phyloP scores from a whole-genome alignment of 2,888 invertebrate genomes.

The Buathra laborator region DNA sequence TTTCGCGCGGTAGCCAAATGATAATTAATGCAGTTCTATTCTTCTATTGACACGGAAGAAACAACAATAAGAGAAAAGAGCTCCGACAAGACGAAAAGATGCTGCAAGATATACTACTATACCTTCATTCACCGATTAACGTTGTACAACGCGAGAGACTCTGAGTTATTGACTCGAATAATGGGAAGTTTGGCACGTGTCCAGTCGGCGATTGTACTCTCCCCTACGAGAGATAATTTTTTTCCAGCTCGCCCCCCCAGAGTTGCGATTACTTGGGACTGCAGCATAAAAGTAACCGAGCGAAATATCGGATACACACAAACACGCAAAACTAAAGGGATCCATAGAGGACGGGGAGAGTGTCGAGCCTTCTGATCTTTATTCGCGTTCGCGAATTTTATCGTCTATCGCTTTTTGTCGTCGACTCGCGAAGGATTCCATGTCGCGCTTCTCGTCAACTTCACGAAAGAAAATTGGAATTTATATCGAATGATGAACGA shows the following conservation, averaged over 20 bases:
- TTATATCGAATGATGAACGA: background rate
- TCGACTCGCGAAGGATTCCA: background rate
- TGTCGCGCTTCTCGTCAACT: background rate
- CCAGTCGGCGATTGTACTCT: conserved; percentile 14
- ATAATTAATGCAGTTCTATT: background rate
- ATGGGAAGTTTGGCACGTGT: conserved; percentile 27
- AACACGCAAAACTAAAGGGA: background rate
- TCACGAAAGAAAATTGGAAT: conserved; percentile 10
- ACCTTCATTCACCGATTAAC: conserved; percentile 58
- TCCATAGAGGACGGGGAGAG: background rate
- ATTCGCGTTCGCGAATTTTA: background rate
- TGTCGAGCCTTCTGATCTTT: conserved; percentile 13
- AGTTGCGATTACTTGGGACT: conserved; percentile 47
- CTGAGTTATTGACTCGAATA: conserved; percentile 6
- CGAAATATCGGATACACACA: background rate
- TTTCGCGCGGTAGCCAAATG: no score
- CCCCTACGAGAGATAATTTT: conserved; percentile 34
- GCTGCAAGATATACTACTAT: no score
- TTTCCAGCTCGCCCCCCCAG: conserved; percentile 39
- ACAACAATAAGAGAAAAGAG: background rate
- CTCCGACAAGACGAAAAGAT: background rate
- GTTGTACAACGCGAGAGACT: conserved; percentile 20
- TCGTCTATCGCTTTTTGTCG: background rate
- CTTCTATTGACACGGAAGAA: background rate
- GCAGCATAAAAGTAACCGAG: background rate